These are phyloP conservation scores for Pantelozetes paolii DNA, from an alignment of 2,888 invertebrate species.

Conservation along the genomic window DNA sequence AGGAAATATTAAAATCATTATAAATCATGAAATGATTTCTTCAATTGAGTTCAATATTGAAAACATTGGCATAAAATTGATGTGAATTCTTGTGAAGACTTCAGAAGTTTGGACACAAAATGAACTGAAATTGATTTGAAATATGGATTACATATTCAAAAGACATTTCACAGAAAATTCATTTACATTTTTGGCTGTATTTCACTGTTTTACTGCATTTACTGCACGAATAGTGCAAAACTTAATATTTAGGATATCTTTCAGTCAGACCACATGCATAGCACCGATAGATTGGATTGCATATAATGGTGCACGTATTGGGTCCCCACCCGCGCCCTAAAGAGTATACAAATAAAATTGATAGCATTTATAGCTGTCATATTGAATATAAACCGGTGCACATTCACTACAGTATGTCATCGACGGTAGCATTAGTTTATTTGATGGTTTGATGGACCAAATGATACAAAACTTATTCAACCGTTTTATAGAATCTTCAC, in stretches of 20 bases:
- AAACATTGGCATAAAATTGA: too few species aligned
- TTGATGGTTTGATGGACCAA: not conserved
- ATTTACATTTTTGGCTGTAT: too few species aligned
- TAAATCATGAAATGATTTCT: too few species aligned
- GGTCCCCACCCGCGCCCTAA: not conserved
- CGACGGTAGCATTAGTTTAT: slow-evolving; percentile 1
- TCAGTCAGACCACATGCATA: not conserved
- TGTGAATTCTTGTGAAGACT: too few species aligned
- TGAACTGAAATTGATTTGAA: too few species aligned
- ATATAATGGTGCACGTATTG: slow-evolving; percentile 15
- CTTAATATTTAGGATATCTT: not conserved
- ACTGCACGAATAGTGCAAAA: too few species aligned
- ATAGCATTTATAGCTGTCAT: slow-evolving; percentile 11
- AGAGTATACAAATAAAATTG: slow-evolving; percentile 11
- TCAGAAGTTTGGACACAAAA: too few species aligned
- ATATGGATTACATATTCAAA: too few species aligned
- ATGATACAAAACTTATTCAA: slow-evolving; percentile 27
- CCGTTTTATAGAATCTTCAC: slow-evolving; percentile 10
- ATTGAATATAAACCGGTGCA: not conserved
- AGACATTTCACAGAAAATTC: too few species aligned
- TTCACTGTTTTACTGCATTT: too few species aligned
- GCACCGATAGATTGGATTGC: slow-evolving; percentile 3
- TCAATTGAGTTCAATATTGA: too few species aligned
- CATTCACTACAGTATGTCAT: not conserved
- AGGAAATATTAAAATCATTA: too few species aligned